These are phyloP conservation scores for Semnornis frantzii DNA, from an alignment of 2,113 vertebrate genomes.

Conservation along the genomic window DNA sequence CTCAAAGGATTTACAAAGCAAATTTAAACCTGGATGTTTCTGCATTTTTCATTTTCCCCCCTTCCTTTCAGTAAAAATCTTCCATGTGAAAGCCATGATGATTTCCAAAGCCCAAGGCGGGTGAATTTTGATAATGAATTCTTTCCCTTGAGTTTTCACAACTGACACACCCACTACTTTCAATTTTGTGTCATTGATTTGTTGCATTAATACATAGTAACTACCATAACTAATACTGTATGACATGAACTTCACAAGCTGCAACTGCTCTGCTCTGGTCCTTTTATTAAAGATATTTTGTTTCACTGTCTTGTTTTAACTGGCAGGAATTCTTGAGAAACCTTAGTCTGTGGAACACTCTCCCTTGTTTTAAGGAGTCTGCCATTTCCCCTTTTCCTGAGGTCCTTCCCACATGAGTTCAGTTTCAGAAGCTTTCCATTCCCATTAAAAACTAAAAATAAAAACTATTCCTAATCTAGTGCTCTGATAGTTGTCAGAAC, in stretches of 20 bases:
- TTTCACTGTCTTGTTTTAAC: slow-evolving; percentile 50
- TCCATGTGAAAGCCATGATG: background rate
- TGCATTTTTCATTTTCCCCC: background rate
- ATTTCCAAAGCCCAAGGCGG: background rate
- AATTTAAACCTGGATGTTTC: slow-evolving; percentile 22
- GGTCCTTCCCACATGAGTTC: background rate
- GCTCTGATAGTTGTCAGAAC: background rate
- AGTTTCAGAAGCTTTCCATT: slow-evolving; percentile 46
- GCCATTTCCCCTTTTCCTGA: slow-evolving; percentile 52
- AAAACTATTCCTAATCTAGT: background rate
- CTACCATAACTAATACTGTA: background rate
- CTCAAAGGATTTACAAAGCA: slow-evolving; percentile 10
- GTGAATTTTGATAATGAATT: background rate
- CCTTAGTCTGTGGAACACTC: background rate
- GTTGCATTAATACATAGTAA: background rate
- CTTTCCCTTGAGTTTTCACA: background rate
- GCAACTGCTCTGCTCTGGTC: slow-evolving; percentile 22
- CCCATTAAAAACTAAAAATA: slow-evolving; percentile 40
- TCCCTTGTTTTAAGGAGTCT: slow-evolving; percentile 9
- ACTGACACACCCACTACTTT: background rate
- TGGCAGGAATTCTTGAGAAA: slow-evolving; percentile 49
- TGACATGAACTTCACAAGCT: slow-evolving; percentile 16
- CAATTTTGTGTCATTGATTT: background rate
- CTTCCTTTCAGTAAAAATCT: slow-evolving; percentile 10
- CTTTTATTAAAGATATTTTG: slow-evolving; percentile 59